A percentile compares a stretch with the other conserved stretches of the same genome.
These are phyloP conservation scores for Drepana falcataria DNA, from an alignment of 2,888 invertebrate species.

Conservation along the genomic window DNA sequence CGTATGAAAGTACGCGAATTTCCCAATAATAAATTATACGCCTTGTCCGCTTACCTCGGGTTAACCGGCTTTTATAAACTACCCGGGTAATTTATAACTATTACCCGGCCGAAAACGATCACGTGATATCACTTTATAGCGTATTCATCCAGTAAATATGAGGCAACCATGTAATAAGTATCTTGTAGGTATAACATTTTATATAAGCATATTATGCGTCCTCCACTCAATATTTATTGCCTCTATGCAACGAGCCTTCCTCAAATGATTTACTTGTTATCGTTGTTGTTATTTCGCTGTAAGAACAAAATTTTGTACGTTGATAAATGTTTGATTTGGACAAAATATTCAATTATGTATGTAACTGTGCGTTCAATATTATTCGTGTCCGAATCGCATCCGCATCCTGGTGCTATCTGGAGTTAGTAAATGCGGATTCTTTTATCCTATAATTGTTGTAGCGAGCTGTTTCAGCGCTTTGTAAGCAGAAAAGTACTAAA, in stretches of 20 bases:
- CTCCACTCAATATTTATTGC: not conserved
- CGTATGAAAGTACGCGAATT: conserved; percentile 71
- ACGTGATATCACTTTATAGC: conserved; percentile 78
- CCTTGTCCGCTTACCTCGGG: conserved; percentile 77
- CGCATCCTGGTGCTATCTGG: too few species aligned
- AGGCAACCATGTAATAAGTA: conserved; percentile 60
- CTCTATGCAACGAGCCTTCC: not conserved
- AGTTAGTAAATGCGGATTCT: too few species aligned
- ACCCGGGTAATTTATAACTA: conserved; percentile 78
- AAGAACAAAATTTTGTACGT: too few species aligned
- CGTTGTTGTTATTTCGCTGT: too few species aligned
- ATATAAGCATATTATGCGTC: not conserved
- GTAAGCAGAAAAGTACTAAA: conserved; percentile 7
- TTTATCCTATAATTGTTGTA: too few species aligned
- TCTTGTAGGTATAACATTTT: conserved; percentile 12
- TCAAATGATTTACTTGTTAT: too few species aligned
- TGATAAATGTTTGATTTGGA: too few species aligned
- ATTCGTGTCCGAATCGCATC: too few species aligned
- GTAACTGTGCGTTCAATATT: too few species aligned
- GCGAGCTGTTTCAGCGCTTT: conserved; percentile 3
- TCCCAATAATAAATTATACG: conserved; percentile 76
- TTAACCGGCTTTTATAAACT: conserved; percentile 79
- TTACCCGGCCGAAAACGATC: conserved; percentile 74
- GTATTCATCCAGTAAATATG: conserved; percentile 73
- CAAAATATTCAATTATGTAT: too few species aligned